A percentile compares a stretch with the other conserved stretches of the same genome.
Evolutionary conservation across 1,140 invertebrate genomes (phyloP).

Genomic region (Eueides isabella): DNA sequence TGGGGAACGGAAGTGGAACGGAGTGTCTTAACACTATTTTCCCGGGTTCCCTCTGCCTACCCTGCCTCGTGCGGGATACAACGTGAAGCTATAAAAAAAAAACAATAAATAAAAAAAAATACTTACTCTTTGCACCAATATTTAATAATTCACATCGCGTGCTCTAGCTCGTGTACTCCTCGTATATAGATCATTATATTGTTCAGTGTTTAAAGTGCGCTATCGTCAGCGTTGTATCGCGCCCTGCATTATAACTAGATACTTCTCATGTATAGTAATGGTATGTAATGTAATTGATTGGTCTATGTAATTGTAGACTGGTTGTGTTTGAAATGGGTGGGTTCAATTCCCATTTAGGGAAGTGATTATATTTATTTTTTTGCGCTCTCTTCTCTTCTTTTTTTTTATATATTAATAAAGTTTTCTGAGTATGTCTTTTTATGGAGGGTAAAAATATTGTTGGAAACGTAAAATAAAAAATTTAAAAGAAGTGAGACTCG

Average conservation of each 20-base stretch:
- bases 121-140: conserved; percentile 44
- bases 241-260: conserved; percentile 47
- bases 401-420: too few relatives aligned
- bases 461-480: too few relatives aligned
- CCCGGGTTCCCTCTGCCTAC: too few relatives aligned
- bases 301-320: neutral
- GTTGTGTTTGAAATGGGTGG: neutral
- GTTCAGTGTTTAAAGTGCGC: conserved; percentile 70
- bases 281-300: conserved; percentile 8
- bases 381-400: too few relatives aligned
- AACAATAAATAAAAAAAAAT: too few relatives aligned
- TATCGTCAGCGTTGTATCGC: conserved; percentile 56
- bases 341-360: neutral
- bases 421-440: too few relatives aligned
- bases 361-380: neutral
- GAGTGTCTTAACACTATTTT: too few relatives aligned
- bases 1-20: too few relatives aligned
- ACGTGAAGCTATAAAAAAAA: neutral
- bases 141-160: conserved; percentile 59
- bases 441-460: too few relatives aligned
- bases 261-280: conserved; percentile 13
- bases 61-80: too few relatives aligned
- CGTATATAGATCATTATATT: conserved; percentile 80
- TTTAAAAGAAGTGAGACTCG: too few relatives aligned
- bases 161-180: conserved; percentile 69